Evolutionary conservation across 92 coral and sea anemone species (phyloP).

Genomic region (Blastomussa wellsi): DNA sequence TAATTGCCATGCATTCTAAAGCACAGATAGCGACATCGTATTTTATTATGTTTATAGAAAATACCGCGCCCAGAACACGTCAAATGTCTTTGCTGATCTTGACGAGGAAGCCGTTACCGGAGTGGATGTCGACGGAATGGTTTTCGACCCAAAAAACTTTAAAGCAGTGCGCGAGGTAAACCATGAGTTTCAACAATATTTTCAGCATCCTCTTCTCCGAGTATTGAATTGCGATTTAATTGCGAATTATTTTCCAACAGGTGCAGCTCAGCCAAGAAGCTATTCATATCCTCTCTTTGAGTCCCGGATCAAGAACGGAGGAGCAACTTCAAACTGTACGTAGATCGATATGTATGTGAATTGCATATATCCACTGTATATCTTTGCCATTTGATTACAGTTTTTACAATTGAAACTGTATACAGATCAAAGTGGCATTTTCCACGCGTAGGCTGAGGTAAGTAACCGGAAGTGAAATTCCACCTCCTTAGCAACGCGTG

Average conservation of each 20-base stretch:
- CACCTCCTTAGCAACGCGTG: too few relatives aligned
- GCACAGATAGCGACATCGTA: too few relatives aligned
- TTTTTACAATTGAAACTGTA: neutral
- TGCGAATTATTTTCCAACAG: slow-evolving; percentile 14
- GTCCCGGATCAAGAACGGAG: slow-evolving; percentile 78
- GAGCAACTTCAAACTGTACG: slow-evolving; percentile 85
- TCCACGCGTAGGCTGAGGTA: too few relatives aligned
- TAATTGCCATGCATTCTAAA: too few relatives aligned
- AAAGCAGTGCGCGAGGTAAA: slow-evolving; percentile 87
- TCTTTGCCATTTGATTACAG: neutral
- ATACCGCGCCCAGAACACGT: slow-evolving; percentile 60
- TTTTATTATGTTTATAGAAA: slow-evolving; percentile 42
- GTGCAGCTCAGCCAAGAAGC: slow-evolving; percentile 86
- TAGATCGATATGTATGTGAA: neutral
- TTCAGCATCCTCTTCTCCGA: too few relatives aligned
- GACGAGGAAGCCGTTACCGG: slow-evolving; percentile 70
- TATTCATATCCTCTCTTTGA: slow-evolving; percentile 72
- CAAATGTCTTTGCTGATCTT: slow-evolving; percentile 78
- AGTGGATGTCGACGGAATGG: slow-evolving; percentile 68
- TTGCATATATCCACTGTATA: neutral
- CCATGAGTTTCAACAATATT: too few relatives aligned
- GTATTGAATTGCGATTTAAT: too few relatives aligned
- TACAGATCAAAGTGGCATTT: neutral
- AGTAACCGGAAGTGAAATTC: too few relatives aligned
- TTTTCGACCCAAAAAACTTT: slow-evolving; percentile 82